These are phyloP conservation scores for Ariopsis seemanni DNA, from an alignment of 2,113 vertebrate species.

Conservation along the genomic window DNA sequence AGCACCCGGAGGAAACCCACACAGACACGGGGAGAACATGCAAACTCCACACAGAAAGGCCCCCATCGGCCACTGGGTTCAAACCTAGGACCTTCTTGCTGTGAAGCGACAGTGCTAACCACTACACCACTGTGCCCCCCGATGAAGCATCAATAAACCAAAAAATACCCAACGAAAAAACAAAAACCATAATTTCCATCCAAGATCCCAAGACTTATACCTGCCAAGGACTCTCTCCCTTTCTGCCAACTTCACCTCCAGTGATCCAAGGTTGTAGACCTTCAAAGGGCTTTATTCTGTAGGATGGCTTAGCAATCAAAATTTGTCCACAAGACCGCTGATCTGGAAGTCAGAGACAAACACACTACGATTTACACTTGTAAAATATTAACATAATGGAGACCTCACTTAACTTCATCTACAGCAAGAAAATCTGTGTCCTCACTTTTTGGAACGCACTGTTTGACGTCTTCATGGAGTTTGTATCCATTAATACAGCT, in stretches of 20 bases:
- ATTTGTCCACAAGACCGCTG: slow-evolving; percentile 77
- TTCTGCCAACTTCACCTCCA: slow-evolving; percentile 76
- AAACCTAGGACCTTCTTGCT: no score
- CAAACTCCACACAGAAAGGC: no score
- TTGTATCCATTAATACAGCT: slow-evolving; percentile 78
- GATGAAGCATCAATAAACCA: background rate
- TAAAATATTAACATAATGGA: no score
- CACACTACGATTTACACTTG: no score
- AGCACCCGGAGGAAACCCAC: no score
- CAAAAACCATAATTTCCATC: background rate
- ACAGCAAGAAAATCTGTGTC: background rate
- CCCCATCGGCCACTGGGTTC: no score
- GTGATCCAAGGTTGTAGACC: slow-evolving; percentile 70
- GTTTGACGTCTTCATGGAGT: slow-evolving; percentile 67
- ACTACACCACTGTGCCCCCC: no score
- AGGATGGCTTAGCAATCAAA: slow-evolving; percentile 54
- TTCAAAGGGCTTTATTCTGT: slow-evolving; percentile 46
- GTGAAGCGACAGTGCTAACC: no score
- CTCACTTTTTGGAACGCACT: slow-evolving; percentile 78
- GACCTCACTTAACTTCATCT: background rate
- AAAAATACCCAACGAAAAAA: no score
- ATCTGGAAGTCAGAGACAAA: slow-evolving; percentile 59
- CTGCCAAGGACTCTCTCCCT: slow-evolving; percentile 87
- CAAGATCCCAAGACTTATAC: slow-evolving; percentile 59
- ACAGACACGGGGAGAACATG: no score